Evolutionary conservation across 1,140 invertebrate genomes (phyloP).

Genomic region (Lepeophtheirus salmonis): DNA sequence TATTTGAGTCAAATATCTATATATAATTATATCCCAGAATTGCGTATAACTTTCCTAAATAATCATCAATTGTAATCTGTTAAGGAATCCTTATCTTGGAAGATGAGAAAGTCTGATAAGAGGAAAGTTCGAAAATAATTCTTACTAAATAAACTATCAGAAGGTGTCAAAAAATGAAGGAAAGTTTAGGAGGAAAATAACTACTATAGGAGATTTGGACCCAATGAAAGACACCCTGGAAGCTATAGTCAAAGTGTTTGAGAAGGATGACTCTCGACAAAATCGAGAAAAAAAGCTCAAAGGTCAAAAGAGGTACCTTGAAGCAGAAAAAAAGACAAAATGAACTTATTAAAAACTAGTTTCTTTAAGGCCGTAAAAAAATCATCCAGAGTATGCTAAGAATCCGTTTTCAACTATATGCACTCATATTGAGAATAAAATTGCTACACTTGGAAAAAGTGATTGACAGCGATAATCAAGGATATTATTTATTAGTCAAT

Average conservation of each 20-base stretch:
- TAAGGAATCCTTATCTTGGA: too few relatives aligned
- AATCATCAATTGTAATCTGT: too few relatives aligned
- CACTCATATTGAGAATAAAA: slow-evolving; percentile 15
- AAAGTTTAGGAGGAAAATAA: background rate
- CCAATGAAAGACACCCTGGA: slow-evolving; percentile 8
- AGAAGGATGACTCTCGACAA: background rate
- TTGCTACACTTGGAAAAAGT: too few relatives aligned
- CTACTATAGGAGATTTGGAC: slow-evolving; percentile 3
- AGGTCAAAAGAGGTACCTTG: slow-evolving; percentile 1
- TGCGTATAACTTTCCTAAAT: too few relatives aligned
- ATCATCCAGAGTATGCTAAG: slow-evolving; percentile 8
- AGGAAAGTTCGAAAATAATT: background rate
- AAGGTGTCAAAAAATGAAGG: background rate
- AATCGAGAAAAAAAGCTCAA: background rate
- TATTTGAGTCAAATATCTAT: too few relatives aligned
- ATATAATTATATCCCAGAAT: too few relatives aligned
- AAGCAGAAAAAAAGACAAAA: slow-evolving; percentile 6
- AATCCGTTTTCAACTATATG: slow-evolving; percentile 14
- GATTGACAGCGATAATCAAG: too few relatives aligned
- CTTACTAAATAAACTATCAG: background rate
- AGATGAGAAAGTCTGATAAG: slow-evolving; percentile 12
- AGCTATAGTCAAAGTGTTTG: background rate
- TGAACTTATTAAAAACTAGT: background rate
- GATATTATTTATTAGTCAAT: too few relatives aligned
- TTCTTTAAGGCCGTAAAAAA: slow-evolving; percentile 6